Evolutionary conservation across 2,797 vertebrate species (phyloP).

Genomic region (Peromyscus nudipes): DNA sequence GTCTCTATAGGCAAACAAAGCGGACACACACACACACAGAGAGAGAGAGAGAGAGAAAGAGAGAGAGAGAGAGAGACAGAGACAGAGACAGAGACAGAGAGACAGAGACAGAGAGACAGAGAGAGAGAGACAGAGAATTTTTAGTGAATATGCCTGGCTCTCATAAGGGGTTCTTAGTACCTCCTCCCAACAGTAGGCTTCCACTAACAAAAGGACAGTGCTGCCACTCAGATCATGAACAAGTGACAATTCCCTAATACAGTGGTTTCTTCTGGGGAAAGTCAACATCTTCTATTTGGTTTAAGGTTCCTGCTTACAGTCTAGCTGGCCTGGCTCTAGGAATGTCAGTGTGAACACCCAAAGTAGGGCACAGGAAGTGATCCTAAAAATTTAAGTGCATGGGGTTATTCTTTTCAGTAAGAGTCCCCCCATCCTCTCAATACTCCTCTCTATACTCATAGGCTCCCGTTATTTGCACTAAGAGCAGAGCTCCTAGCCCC

Average conservation of each 20-base stretch:
- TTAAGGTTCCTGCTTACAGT: neutral
- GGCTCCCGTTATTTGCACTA: conserved; percentile 15
- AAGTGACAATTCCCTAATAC: neutral
- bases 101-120: too few species aligned
- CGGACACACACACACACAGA: neutral
- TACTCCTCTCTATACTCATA: neutral
- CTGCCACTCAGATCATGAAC: neutral
- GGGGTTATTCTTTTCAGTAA: neutral
- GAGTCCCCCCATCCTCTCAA: neutral
- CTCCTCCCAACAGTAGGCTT: neutral
- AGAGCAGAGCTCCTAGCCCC: neutral
- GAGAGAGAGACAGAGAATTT: neutral
- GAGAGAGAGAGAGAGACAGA: too few species aligned
- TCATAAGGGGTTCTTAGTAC: neutral
- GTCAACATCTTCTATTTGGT: neutral
- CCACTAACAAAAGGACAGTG: neutral
- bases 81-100: too few species aligned
- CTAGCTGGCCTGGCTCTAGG: neutral
- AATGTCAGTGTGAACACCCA: neutral
- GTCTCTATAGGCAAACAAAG: neutral
- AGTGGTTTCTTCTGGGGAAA: neutral
- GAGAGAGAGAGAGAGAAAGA: neutral
- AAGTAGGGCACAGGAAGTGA: neutral
- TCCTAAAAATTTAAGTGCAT: neutral
- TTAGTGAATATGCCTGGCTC: neutral